Evolutionary conservation across 92 coral and sea anemone species (phyloP), one percentile per base, ranked within the genome.

Genomic region (Phenganax stokvisi): DNA sequence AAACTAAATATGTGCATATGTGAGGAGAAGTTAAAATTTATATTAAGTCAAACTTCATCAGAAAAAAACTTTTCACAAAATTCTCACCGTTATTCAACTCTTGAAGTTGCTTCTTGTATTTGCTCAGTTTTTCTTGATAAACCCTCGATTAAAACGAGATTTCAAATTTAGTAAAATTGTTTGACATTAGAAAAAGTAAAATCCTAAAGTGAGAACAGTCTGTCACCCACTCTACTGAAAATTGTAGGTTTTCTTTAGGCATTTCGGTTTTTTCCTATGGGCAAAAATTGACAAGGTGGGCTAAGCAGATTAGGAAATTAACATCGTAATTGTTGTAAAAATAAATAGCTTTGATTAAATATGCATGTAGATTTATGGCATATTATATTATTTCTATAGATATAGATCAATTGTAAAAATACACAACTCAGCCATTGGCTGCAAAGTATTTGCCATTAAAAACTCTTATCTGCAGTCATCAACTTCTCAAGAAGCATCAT

Each of bases 61-160:
- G 25, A 7, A 69, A 30, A 30, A 20, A 30, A 8, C 52, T 51
- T 17, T 17, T 69, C 47, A 20, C 25, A 64, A 4, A 70, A 25
- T 12, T 72, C 84, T 56, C 84, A 96, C 99, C 99, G 77, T 75
- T 85, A 80, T 89, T 96, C 57, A 96, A 77, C 75, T 86, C 77
- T 62, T 89, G 92, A 25, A 96, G 84, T 62, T 96, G 99, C 37
- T 92, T 89, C 76, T 96, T 96, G 76, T 85, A 96, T 81, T 92
- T 93, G 54, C 87, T 87, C 20, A 96, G 88, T 77, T 96, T 96
- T 74, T 92, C 99, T 86, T 92, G 99, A 79, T 96, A 96, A 89
- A 96, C 92, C 83, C 99, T 96, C 85, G 10, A 66, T 67, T 58
- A 70, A 9, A 31, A 54, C 9, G 17, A 54, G 25, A 13, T 13